Evolutionary conservation across 2,113 vertebrate genomes (phyloP), one percentile per base, ranked within the genome.

Genomic region (Epinephelus cyanopodus): DNA sequence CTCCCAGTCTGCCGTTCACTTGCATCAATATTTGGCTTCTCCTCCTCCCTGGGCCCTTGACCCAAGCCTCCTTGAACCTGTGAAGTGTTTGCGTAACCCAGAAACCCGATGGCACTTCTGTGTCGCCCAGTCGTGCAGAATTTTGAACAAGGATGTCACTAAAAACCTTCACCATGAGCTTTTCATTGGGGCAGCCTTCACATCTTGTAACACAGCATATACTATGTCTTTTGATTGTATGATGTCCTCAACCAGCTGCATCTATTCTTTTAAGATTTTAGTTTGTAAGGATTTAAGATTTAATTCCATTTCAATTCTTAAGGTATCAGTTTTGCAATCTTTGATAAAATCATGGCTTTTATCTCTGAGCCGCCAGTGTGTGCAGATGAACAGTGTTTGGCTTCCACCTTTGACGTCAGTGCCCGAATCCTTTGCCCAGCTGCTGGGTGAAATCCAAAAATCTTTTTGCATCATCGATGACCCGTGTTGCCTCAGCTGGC

Each of bases 81-180:
- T 29, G 14, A 78, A 63, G 71, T 68, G 58, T 89, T 83, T 89
- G 52, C 19, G 27, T 81, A 76, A 79, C 66, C 39, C 53, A 42
- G 53, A 54, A 53, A 60, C 69, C 19, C n/a, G 17, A 48, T 58
- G 47, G 58, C 53, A 81, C n/a, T 25, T 75, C 45, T 73, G 42
- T 0, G 11, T 45, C 42, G 0, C 11, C 6, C 52, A 68, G 66
- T 7, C 42, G 11, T 60, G 23, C 27, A 37, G 60, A 75, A 82
- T 25, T 71, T 9, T 47, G 14, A 66, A 60, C 23, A 29, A 67
- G 60, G n/a, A 29, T 14, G 37, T 58, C 29, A 50, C 27, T 68
- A 68, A 39, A 48, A 63, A 45, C 29, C 10, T 70, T 53, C 29
- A 62, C 23, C 25, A 60, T 70, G 73, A 57, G 27, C 33, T 11